These are phyloP conservation scores for Eulemur macaco DNA, from an alignment of 2,113 vertebrate species.

Conservation along the genomic window DNA sequence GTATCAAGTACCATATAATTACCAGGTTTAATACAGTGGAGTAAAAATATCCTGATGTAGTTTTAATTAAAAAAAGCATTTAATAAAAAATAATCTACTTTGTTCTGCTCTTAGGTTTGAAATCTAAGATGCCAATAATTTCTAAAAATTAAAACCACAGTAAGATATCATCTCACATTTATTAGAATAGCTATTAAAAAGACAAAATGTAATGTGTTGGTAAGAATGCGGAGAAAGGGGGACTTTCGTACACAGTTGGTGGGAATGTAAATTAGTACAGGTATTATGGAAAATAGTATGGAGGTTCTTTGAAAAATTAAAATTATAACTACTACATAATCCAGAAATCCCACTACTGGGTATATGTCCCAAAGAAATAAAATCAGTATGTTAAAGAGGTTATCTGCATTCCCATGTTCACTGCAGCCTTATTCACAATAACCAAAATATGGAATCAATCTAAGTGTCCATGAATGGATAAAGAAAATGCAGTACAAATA, in stretches of 20 bases:
- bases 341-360: neutral
- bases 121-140: neutral
- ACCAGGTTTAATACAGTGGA: conserved; percentile 14
- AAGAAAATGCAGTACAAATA: neutral
- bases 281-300: neutral
- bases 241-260: neutral
- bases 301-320: neutral
- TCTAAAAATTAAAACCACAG: neutral
- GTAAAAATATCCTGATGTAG: conserved; percentile 9
- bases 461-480: neutral
- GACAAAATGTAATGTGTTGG: neutral
- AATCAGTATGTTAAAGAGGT: neutral
- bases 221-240: neutral
- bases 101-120: neutral
- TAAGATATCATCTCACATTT: neutral
- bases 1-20: conserved; percentile 20
- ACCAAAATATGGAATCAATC: neutral
- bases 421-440: neutral
- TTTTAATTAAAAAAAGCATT: neutral
- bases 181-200: neutral
- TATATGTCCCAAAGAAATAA: neutral
- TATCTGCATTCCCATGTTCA: neutral
- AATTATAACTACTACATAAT: neutral
- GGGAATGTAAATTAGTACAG: neutral
- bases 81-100: neutral